Evolutionary conservation across 2,113 vertebrate species (phyloP).

Genomic region (Lepisosteus oculatus): DNA sequence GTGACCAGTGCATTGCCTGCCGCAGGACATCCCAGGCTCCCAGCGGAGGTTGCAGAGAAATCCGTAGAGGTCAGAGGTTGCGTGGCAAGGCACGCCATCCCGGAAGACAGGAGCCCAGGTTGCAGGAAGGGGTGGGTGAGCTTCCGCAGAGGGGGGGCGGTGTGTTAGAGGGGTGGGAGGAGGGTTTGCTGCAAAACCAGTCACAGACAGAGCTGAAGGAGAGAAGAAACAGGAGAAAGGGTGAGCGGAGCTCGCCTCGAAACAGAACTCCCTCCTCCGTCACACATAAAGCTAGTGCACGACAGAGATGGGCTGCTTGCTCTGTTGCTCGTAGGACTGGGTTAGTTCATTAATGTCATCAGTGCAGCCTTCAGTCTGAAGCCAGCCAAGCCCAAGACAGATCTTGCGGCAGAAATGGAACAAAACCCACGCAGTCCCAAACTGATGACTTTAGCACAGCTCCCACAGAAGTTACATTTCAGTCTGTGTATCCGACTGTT

Average conservation of each 20-base stretch:
- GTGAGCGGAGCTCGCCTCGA: background rate
- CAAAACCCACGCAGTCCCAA: background rate
- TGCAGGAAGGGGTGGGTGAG: conserved; percentile 39
- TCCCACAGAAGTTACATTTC: too few relatives aligned
- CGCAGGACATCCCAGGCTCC: background rate
- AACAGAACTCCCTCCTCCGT: too few relatives aligned
- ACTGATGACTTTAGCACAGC: too few relatives aligned
- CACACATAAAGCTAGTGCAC: too few relatives aligned
- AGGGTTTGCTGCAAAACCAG: conserved; percentile 44
- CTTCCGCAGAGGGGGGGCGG: conserved; percentile 52
- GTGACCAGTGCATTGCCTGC: conserved; percentile 17
- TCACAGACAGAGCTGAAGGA: conserved; percentile 50
- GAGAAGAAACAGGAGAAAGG: background rate
- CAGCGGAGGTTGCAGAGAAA: background rate
- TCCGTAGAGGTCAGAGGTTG: conserved; percentile 28
- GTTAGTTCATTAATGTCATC: too few relatives aligned
- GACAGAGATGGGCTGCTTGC: too few relatives aligned
- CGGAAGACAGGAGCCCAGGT: background rate
- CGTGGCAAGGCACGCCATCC: conserved; percentile 27
- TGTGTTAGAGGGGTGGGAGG: conserved; percentile 10
- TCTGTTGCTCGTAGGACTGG: too few relatives aligned
- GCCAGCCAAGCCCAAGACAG: too few relatives aligned
- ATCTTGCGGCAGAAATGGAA: background rate
- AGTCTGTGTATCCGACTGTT: too few relatives aligned
- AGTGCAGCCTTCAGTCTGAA: too few relatives aligned